These are phyloP conservation scores for Euwallacea fornicatus DNA, from an alignment of 1,140 invertebrate genomes.

Conservation along the genomic window DNA sequence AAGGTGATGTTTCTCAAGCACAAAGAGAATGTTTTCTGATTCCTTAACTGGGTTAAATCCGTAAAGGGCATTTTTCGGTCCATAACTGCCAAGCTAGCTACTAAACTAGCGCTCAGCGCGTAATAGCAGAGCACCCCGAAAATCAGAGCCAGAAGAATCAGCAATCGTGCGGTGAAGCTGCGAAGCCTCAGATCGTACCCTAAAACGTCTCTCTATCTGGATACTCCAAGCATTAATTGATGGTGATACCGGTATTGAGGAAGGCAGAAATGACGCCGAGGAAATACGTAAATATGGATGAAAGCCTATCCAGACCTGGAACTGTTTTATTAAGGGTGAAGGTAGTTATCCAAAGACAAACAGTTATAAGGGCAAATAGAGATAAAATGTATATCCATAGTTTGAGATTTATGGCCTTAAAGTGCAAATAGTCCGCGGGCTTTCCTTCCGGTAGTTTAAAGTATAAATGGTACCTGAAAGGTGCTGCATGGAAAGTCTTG, in stretches of 20 bases:
- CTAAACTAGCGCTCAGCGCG: constrained; percentile 47
- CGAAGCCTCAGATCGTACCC: constrained; percentile 44
- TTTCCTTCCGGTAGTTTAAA: constrained; percentile 41
- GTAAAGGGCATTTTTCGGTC: constrained; percentile 42
- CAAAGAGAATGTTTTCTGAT: constrained; percentile 40
- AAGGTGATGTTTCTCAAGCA: constrained; percentile 49
- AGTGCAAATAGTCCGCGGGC: constrained; percentile 40
- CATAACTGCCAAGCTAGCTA: constrained; percentile 44
- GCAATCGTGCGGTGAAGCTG: constrained; percentile 43
- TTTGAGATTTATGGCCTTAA: constrained; percentile 39
- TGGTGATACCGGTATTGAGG: constrained; percentile 46
- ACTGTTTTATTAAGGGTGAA: constrained; percentile 32
- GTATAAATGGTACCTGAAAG: constrained; percentile 42
- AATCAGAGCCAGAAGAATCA: constrained; percentile 42
- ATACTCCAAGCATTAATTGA: no score
- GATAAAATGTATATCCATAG: constrained; percentile 41
- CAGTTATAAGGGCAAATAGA: constrained; percentile 40
- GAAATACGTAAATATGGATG: constrained; percentile 46
- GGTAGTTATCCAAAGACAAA: constrained; percentile 40
- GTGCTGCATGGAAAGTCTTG: constrained; percentile 23
- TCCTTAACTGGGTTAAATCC: constrained; percentile 39
- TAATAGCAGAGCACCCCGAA: constrained; percentile 45
- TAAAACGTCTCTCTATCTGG: constrained; percentile 23
- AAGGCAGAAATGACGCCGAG: constrained; percentile 45
- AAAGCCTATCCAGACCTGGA: constrained; percentile 26